These are phyloP conservation scores for Chloropsis cyanopogon DNA, from an alignment of 2,113 vertebrate species.

Conservation along the genomic window DNA sequence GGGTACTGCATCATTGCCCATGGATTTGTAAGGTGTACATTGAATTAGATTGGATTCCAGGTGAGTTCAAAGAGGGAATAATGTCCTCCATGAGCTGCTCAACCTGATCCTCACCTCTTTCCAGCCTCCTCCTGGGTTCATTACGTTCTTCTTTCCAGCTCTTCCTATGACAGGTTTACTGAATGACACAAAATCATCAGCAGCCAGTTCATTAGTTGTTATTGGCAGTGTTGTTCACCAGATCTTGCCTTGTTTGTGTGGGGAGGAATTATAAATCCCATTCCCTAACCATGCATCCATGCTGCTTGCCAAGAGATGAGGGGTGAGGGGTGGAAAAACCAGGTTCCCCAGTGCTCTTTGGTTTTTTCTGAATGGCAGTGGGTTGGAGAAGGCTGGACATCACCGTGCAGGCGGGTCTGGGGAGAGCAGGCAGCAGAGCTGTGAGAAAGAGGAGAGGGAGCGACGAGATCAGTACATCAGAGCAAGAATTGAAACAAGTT, in stretches of 20 bases:
- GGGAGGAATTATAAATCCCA: background rate
- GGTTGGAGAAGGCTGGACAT: background rate
- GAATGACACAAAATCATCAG: background rate
- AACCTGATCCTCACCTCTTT: background rate
- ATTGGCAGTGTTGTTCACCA: background rate
- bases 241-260: background rate
- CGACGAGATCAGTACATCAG: background rate
- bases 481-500: slow-evolving; percentile 48
- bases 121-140: background rate
- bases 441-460: background rate
- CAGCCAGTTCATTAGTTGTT: background rate
- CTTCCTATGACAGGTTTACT: background rate
- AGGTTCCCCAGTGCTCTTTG: background rate
- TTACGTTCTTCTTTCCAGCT: background rate
- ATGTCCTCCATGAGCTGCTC: background rate
- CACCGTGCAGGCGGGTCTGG: background rate
- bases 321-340: background rate
- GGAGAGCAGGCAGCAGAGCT: background rate
- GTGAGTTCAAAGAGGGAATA: background rate
- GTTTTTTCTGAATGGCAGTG: background rate
- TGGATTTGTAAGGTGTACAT: background rate
- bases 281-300: background rate
- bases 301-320: background rate
- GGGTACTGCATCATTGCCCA: background rate
- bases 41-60: background rate